These are phyloP conservation scores for Mamestra configurata DNA, from an alignment of 1,140 invertebrate species.

Conservation along the genomic window DNA sequence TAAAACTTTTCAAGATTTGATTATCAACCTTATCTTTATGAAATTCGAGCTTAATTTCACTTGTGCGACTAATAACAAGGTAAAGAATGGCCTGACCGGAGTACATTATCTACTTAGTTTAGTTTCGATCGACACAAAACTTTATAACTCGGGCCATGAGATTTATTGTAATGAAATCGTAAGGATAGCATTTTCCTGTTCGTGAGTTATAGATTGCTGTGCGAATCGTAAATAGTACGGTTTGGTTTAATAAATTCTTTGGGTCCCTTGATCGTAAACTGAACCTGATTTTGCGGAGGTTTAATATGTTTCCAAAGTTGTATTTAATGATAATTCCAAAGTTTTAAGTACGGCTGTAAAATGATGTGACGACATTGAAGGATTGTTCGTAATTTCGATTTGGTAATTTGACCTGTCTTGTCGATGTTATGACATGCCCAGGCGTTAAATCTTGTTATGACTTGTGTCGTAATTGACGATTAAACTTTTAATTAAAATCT, in stretches of 20 bases:
- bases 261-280: slow-evolving; percentile 63
- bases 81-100: slow-evolving; percentile 76
- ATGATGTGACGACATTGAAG: slow-evolving; percentile 42
- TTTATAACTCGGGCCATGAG: slow-evolving; percentile 74
- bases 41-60: slow-evolving; percentile 55
- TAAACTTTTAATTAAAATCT: slow-evolving; percentile 11
- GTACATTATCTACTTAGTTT: slow-evolving; percentile 80
- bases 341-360: slow-evolving; percentile 45
- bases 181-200: slow-evolving; percentile 77
- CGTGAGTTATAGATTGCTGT: slow-evolving; percentile 71
- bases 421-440: slow-evolving; percentile 22
- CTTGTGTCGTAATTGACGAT: background rate
- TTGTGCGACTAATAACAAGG: slow-evolving; percentile 54
- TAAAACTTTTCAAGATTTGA: background rate
- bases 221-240: slow-evolving; percentile 76
- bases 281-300: slow-evolving; percentile 46
- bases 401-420: slow-evolving; percentile 27
- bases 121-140: slow-evolving; percentile 75
- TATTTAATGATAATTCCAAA: slow-evolving; percentile 49
- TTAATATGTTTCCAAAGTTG: slow-evolving; percentile 63
- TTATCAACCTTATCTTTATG: slow-evolving; percentile 49
- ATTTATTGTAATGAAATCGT: slow-evolving; percentile 85
- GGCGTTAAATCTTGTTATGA: slow-evolving; percentile 32
- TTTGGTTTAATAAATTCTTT: slow-evolving; percentile 72
- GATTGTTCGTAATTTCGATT: slow-evolving; percentile 39